Conservation (phyloP, 2,797 vertebrate species). For the Arrhamphus sclerolepis region DNA sequence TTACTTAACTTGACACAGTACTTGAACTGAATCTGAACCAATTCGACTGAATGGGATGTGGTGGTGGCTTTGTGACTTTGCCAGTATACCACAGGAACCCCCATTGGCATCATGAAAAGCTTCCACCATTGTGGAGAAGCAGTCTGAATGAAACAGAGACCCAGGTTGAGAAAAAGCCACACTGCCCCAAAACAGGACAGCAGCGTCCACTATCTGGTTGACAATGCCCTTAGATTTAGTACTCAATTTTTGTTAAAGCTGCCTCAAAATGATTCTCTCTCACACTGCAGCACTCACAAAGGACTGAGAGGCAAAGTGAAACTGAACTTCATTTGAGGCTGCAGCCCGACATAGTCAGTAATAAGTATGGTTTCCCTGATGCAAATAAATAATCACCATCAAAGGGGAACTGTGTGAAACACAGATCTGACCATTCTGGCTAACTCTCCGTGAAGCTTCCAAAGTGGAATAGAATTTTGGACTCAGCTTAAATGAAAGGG, state of each 20-base stretch:
- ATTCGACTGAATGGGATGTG: slow-evolving; percentile 18
- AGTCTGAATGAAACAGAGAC: slow-evolving; percentile 61
- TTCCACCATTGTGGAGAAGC: slow-evolving; percentile 65
- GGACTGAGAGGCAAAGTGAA: slow-evolving; percentile 73
- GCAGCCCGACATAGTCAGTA: slow-evolving; percentile 62
- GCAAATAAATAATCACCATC: slow-evolving; percentile 77
- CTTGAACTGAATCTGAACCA: too few species aligned
- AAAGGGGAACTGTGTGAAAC: slow-evolving; percentile 69
- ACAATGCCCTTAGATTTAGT: slow-evolving; percentile 79
- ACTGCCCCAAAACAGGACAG: slow-evolving; percentile 67
- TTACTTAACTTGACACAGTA: slow-evolving; percentile 2
- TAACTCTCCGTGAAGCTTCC: slow-evolving; percentile 53
- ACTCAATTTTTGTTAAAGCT: slow-evolving; percentile 78
- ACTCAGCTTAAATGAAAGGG: slow-evolving; percentile 65
- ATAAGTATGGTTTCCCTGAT: slow-evolving; percentile 65
- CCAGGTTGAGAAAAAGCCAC: slow-evolving; percentile 67
- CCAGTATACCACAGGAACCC: slow-evolving; percentile 53
- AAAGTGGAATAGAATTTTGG: slow-evolving; percentile 63
- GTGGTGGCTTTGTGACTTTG: slow-evolving; percentile 42
- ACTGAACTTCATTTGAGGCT: slow-evolving; percentile 74
- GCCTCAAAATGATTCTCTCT: slow-evolving; percentile 78
- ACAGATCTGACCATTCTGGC: slow-evolving; percentile 70
- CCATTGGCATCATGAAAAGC: slow-evolving; percentile 51
- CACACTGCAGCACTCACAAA: slow-evolving; percentile 60
- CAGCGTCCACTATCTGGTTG: slow-evolving; percentile 79